Evolutionary conservation across 2,113 vertebrate species (phyloP), one percentile per base, ranked within the genome.

Genomic region (Lepus europaeus): DNA sequence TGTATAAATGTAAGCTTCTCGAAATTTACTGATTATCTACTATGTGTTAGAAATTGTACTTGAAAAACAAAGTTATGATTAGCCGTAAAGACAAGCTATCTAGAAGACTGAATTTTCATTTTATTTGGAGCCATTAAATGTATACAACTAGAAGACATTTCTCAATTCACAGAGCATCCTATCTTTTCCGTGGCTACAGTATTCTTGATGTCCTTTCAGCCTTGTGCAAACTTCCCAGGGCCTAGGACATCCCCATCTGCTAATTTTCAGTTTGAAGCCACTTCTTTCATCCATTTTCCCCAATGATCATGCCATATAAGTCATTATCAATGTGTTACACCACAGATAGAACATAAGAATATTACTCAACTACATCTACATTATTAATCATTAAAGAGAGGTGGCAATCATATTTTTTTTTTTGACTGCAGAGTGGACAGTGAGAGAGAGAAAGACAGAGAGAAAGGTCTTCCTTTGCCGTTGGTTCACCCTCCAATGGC

Each of bases 31-130:
- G 56, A 78, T 77, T 81, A 61, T 79, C 66, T 33, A 39, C 23
- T 20, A 81, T 22, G 3, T 45, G 9, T 6, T 33, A 68, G 31
- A 92, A 92, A 87, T 5, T 1, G 66, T 56, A 85, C 91, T 72
- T 33, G 16, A 36, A 74, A 51, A 66, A 6, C 49, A 19, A 5
- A 91, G 29, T 39, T 89, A 9, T 78, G 13, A 33, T 87, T 31
- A 79, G 7, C 77, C 81, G 82, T 63, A 92, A 79, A 92, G n/a
- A 72, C 13, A 92, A 92, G 76, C 20, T 86, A 45, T 74, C n/a
- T 29, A 79, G 2, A 82, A 63, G 22, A 92, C 0, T 49, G 22
- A 74, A 17, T 70, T 36, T 72, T 81, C 31, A 63, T 56, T 92
- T 88, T 33, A 72, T 66, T 23, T 91, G 39, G 85, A 88, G 19